Conservation (phyloP, 2,113 vertebrate genomes). For the Papio anubis region DNA sequence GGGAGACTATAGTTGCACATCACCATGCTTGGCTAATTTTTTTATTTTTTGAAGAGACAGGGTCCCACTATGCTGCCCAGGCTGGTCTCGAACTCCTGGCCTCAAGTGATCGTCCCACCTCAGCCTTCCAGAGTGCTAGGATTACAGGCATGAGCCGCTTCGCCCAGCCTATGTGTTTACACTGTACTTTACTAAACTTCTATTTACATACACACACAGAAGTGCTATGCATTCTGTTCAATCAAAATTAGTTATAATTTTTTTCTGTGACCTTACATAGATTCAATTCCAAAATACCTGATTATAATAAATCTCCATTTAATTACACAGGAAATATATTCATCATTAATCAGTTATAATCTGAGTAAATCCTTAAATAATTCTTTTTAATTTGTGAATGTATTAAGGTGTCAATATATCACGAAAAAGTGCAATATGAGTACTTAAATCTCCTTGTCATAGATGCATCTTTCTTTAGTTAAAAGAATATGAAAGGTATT, state of each 20-base stretch:
- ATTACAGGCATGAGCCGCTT: too few species aligned
- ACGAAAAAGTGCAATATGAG: not conserved
- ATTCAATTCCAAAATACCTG: constrained; percentile 44
- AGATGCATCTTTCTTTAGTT: constrained; percentile 7
- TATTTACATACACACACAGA: not conserved
- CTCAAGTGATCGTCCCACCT: too few species aligned
- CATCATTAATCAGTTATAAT: not conserved
- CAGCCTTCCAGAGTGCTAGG: too few species aligned
- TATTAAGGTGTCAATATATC: not conserved
- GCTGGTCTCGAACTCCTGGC: too few species aligned
- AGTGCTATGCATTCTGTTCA: not conserved
- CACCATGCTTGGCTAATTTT: too few species aligned
- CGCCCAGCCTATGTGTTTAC: not conserved
- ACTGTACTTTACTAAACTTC: not conserved
- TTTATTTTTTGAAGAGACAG: too few species aligned
- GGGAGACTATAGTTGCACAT: too few species aligned
- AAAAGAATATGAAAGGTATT: constrained; percentile 9
- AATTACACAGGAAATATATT: not conserved
- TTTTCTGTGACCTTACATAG: constrained; percentile 9
- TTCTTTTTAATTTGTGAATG: not conserved
- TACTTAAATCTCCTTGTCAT: not conserved
- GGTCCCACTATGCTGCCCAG: too few species aligned
- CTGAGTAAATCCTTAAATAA: constrained; percentile 8
- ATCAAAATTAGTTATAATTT: not conserved
- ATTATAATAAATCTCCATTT: constrained; percentile 11